Evolutionary conservation across 2,888 invertebrate genomes (phyloP).

Genomic region (Nomada ferruginata): DNA sequence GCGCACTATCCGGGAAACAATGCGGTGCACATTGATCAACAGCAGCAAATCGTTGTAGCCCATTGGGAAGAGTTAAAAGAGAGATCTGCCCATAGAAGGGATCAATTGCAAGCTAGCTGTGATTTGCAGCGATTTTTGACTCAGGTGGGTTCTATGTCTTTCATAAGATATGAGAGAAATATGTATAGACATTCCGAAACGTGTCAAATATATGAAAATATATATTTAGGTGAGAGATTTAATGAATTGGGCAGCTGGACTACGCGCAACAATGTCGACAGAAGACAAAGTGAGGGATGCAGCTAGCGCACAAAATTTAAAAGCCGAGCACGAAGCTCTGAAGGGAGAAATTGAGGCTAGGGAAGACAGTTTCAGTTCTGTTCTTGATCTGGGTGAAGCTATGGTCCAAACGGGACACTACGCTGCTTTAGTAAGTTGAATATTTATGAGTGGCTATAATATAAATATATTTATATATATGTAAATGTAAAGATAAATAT

Average conservation of each 20-base stretch:
- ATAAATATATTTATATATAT: too few species aligned
- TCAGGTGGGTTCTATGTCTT: conserved; percentile 84
- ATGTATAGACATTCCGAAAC: neutral
- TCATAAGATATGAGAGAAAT: neutral
- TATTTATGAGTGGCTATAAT: neutral
- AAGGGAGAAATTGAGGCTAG: conserved; percentile 95
- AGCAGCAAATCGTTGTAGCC: conserved; percentile 93
- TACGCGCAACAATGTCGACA: conserved; percentile 91
- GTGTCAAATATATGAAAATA: conserved; percentile 2
- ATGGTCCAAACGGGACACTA: conserved; percentile 95
- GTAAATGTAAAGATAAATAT: too few species aligned
- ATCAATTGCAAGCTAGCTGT: conserved; percentile 93
- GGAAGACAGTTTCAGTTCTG: conserved; percentile 91
- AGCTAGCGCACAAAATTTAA: conserved; percentile 91
- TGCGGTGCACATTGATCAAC: conserved; percentile 94
- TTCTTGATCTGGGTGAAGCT: conserved; percentile 91
- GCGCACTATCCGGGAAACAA: conserved; percentile 96
- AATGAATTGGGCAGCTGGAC: conserved; percentile 93
- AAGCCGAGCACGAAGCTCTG: conserved; percentile 93
- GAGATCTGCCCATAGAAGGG: conserved; percentile 91
- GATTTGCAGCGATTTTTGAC: conserved; percentile 96
- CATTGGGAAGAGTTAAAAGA: conserved; percentile 95
- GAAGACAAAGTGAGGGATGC: conserved; percentile 94
- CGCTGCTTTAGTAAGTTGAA: conserved; percentile 87
- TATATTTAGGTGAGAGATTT: conserved; percentile 90